Evolutionary conservation across 53 echinoderm and acorn worm genomes (phyloP), one percentile per base, ranked within the genome.

Genomic region (Antedon mediterranea): DNA sequence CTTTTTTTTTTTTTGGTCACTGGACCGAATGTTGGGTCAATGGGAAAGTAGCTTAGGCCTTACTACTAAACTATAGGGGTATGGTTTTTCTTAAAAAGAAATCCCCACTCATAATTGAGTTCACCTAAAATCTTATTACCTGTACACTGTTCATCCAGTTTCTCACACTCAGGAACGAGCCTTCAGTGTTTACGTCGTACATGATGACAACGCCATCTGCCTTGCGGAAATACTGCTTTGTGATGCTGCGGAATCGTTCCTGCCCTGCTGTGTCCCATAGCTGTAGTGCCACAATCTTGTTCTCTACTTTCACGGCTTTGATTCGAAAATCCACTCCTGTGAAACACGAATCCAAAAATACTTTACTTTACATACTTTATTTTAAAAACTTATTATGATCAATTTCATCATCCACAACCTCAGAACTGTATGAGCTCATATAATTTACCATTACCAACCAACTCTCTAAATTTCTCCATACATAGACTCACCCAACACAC

Each of bases 211-310:
- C 85, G 0, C 92, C 98, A 43, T 97, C 98, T 11, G 98, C 89
- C 57, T 97, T 97, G 75, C 98, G 80, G 83, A 97, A 97, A 81
- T 97, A 97, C 33, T 97, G 98, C 29, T 92, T 82, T 13, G 98
- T 97, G 88, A 97, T 97, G 74, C 92, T 92, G 14, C 98, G 84
- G 77, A 92, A 97, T 14, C 98, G 44, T 42, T 93, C 92, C 90
- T 93, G 92, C 0, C 98, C 98, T 3, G 98, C 98, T 0, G 98
- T 97, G 79, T 97, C 98, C 98, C 98, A 97, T 0, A 97, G 85
- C 81, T 97, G 98, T 30, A 97, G 78, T 26, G 98, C 98, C 15
- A 97, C 86, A 71, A 92, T 44, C 43, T 84, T 84, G 73, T 87
- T 80, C 44, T 85, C 88, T 27, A 97, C 79, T n/a, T 77, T 71